phyloP scores from a whole-genome alignment of 2,113 vertebrate species.

The Notiomystis cincta region DNA sequence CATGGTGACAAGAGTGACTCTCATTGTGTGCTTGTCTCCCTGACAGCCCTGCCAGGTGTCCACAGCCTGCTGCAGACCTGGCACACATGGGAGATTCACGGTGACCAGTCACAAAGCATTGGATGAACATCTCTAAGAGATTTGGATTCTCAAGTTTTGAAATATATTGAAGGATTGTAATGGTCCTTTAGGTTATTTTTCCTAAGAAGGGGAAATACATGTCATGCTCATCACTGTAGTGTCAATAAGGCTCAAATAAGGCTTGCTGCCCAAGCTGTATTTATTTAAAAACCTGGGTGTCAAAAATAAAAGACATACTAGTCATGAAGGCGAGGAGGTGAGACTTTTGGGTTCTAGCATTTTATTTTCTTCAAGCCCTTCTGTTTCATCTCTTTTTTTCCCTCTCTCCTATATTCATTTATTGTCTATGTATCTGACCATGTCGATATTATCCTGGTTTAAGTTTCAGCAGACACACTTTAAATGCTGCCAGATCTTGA shows the following conservation, averaged over 20 bases:
- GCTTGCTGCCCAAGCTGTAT: neutral
- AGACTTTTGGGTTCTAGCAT: neutral
- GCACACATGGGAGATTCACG: neutral
- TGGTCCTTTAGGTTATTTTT: neutral
- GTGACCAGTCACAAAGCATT: neutral
- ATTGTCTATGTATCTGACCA: neutral
- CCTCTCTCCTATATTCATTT: neutral
- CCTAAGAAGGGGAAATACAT: neutral
- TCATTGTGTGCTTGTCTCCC: neutral
- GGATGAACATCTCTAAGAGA: neutral
- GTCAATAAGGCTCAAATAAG: neutral
- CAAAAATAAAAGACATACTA: neutral
- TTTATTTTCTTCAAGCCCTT: neutral
- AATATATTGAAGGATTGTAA: neutral
- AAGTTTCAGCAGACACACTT: neutral
- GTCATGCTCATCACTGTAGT: neutral
- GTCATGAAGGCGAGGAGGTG: neutral
- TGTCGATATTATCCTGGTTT: neutral
- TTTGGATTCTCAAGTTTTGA: neutral
- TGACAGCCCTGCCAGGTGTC: neutral
- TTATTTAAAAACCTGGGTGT: neutral
- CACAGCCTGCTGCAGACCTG: neutral
- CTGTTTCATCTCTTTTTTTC: neutral
- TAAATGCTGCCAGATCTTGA: neutral
- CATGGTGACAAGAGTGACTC: rapidly evolving